These are phyloP conservation scores for Leiothrix lutea DNA, from an alignment of 2,113 vertebrate genomes.

Conservation along the genomic window DNA sequence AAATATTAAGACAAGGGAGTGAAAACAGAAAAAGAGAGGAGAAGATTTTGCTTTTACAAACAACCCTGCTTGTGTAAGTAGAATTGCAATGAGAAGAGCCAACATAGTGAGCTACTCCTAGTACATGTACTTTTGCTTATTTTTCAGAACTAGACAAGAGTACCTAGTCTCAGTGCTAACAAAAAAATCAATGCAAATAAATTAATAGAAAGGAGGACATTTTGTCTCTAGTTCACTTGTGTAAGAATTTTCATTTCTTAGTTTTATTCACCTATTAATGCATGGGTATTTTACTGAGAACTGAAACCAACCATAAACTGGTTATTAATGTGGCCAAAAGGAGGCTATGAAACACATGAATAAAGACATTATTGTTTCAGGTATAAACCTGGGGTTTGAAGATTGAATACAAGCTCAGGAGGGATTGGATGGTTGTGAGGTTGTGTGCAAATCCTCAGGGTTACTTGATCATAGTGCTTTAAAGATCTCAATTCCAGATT, in stretches of 20 bases:
- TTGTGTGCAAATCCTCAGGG: not conserved
- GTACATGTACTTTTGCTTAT: not conserved
- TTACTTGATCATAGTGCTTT: not conserved
- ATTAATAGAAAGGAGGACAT: not conserved
- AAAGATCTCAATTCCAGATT: not conserved
- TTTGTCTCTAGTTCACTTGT: not conserved
- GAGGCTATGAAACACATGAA: accelerated
- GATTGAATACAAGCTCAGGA: not conserved
- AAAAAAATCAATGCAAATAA: not conserved
- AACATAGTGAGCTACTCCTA: not conserved
- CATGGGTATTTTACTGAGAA: not conserved
- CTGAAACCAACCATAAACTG: not conserved
- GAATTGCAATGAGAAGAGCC: not conserved
- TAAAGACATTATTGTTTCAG: not conserved
- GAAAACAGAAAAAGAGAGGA: not conserved
- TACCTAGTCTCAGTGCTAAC: not conserved
- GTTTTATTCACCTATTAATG: not conserved
- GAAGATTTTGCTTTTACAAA: not conserved
- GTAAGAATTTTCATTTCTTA: not conserved
- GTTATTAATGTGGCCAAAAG: not conserved
- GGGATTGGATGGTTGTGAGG: not conserved
- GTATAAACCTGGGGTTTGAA: not conserved
- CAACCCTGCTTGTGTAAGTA: not conserved
- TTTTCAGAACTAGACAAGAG: not conserved
- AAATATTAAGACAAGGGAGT: not conserved